A percentile compares a stretch with the other conserved stretches of the same genome.
Conservation (phyloP, 2,888 invertebrate genomes). For the Coenonympha glycerion region DNA sequence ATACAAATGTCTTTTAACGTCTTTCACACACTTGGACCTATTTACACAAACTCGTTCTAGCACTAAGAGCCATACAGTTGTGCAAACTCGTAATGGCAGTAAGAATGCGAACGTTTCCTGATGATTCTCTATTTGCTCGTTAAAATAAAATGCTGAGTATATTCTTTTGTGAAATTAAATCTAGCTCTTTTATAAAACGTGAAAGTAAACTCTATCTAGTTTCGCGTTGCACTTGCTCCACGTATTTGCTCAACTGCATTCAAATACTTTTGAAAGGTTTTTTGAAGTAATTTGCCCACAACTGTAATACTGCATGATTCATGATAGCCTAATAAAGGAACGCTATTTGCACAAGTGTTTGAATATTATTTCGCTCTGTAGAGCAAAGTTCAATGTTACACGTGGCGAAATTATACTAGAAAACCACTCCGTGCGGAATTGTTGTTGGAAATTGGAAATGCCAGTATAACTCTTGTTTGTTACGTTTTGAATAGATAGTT, state of each 20-base stretch:
- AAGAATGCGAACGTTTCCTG: slow-evolving; percentile 7
- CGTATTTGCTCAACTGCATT: no score
- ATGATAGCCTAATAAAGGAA: neutral
- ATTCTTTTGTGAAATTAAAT: neutral
- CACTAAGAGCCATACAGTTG: slow-evolving; percentile 1
- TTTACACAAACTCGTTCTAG: neutral
- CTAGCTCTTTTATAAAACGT: neutral
- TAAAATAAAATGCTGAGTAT: slow-evolving; percentile 1
- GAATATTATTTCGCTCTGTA: no score
- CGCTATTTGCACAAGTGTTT: no score
- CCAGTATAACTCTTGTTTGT: no score
- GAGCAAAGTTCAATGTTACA: slow-evolving; percentile 19
- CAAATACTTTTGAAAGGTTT: neutral
- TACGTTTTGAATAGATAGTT: neutral
- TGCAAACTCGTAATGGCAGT: slow-evolving; percentile 5
- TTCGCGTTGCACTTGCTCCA: neutral
- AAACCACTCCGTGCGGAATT: slow-evolving; percentile 27
- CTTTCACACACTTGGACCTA: slow-evolving; percentile 1
- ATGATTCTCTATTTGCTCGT: slow-evolving; percentile 3
- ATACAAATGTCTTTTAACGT: neutral
- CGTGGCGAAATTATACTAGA: slow-evolving; percentile 25
- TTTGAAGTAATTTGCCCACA: no score
- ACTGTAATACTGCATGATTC: no score
- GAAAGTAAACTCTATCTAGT: neutral
- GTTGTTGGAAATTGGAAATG: slow-evolving; percentile 18